These are phyloP conservation scores for Resseliella maxima DNA, from an alignment of 2,888 invertebrate species.

Conservation along the genomic window DNA sequence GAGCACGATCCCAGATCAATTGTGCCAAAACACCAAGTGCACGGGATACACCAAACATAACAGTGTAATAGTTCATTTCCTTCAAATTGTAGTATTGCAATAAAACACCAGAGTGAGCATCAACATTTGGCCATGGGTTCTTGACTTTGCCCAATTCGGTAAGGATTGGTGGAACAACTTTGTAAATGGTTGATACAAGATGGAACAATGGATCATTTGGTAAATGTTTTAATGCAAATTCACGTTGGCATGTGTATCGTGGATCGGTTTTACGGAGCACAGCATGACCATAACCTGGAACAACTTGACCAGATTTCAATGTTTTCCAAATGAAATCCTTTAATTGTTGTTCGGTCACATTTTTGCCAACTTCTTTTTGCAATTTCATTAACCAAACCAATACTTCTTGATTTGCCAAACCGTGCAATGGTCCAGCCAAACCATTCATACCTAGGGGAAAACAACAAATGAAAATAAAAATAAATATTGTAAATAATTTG, in stretches of 20 bases:
- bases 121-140: constrained; percentile 95
- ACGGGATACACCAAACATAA: constrained; percentile 88
- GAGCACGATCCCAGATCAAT: constrained; percentile 84
- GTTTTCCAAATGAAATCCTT: constrained; percentile 99
- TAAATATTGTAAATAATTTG: no score
- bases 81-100: constrained; percentile 86
- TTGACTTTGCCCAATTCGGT: constrained; percentile 87
- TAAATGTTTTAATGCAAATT: constrained; percentile 86
- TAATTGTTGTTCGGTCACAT: constrained; percentile 88
- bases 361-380: constrained; percentile 85
- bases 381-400: constrained; percentile 94
- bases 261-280: constrained; percentile 89
- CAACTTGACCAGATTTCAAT: constrained; percentile 85
- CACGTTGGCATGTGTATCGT: constrained; percentile 83
- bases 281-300: constrained; percentile 91
- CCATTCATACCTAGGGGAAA: no score
- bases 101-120: constrained; percentile 88
- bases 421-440: constrained; percentile 88
- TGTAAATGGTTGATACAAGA: constrained; percentile 84
- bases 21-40: constrained; percentile 85
- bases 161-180: constrained; percentile 84
- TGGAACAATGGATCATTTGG: constrained; percentile 84
- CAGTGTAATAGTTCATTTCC: constrained; percentile 92
- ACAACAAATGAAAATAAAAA: no score
- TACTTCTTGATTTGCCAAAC: constrained; percentile 92